These are phyloP conservation scores for Nanger granti DNA, from an alignment of 2,113 vertebrate genomes.

Conservation along the genomic window DNA sequence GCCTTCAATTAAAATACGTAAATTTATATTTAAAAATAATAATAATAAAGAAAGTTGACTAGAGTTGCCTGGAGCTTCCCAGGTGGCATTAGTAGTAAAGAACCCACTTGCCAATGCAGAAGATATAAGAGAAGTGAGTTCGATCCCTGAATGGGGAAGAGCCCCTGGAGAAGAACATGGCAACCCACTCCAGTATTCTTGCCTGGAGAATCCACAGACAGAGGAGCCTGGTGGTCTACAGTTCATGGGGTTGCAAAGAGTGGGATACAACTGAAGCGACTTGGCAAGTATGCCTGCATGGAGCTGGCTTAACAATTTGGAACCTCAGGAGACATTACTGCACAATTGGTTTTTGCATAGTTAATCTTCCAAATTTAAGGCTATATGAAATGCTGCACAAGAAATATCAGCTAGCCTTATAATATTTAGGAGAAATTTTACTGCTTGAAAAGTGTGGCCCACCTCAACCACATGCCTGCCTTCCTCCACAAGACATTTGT, in stretches of 20 bases:
- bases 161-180: neutral
- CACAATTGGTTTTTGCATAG: neutral
- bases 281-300: neutral
- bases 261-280: accelerated
- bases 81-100: neutral
- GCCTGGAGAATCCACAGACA: neutral
- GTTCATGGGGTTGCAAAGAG: neutral
- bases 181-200: neutral
- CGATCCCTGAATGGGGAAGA: neutral
- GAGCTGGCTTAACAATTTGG: neutral
- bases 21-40: no score
- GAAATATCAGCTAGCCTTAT: neutral
- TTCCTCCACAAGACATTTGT: neutral
- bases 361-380: neutral
- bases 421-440: neutral
- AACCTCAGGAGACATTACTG: neutral
- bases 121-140: neutral
- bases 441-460: neutral
- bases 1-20: no score
- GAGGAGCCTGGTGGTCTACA: neutral
- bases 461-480: neutral
- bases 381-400: neutral
- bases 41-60: neutral
- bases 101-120: neutral
- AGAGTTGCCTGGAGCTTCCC: neutral